Evolutionary conservation across 2,888 invertebrate genomes (phyloP).

Genomic region (Amphipoea lucens): DNA sequence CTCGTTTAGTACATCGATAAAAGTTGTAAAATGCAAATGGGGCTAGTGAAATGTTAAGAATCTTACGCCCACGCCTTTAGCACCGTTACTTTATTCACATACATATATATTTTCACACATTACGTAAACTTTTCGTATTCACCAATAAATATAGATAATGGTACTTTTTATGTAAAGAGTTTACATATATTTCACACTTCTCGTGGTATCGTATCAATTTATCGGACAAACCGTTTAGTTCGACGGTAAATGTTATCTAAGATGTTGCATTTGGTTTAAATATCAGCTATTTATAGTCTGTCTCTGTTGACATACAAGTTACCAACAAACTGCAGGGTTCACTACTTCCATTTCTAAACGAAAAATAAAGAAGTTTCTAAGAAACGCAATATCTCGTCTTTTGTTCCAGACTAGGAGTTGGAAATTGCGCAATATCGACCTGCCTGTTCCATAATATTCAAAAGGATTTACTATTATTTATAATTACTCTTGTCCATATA

Average conservation of each 20-base stretch:
- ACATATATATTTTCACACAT: constrained; percentile 76
- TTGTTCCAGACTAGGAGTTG: constrained; percentile 12
- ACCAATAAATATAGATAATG: constrained; percentile 61
- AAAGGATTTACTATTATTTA: constrained; percentile 27
- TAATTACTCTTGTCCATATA: constrained; percentile 44
- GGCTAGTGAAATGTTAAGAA: constrained; percentile 87
- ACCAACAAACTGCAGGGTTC: constrained; percentile 4
- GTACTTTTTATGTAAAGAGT: constrained; percentile 68
- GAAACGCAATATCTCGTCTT: constrained; percentile 11
- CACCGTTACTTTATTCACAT: constrained; percentile 84
- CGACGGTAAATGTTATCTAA: constrained; percentile 54
- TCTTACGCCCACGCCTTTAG: constrained; percentile 83
- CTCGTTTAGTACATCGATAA: constrained; percentile 87
- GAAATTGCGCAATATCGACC: constrained; percentile 14
- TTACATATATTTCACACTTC: constrained; percentile 57
- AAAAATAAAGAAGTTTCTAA: constrained; percentile 9
- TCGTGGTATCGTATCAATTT: constrained; percentile 57
- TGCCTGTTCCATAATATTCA: constrained; percentile 27
- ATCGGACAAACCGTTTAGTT: constrained; percentile 58
- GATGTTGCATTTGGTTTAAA: constrained; percentile 55
- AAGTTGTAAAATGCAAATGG: constrained; percentile 90
- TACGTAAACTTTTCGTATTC: constrained; percentile 68
- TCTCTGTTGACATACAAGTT: constrained; percentile 40
- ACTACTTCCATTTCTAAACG: constrained; percentile 4
- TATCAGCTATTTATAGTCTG: constrained; percentile 53